Evolutionary conservation across 2,797 vertebrate species (phyloP).

Genomic region (Orestias chungarensis): DNA sequence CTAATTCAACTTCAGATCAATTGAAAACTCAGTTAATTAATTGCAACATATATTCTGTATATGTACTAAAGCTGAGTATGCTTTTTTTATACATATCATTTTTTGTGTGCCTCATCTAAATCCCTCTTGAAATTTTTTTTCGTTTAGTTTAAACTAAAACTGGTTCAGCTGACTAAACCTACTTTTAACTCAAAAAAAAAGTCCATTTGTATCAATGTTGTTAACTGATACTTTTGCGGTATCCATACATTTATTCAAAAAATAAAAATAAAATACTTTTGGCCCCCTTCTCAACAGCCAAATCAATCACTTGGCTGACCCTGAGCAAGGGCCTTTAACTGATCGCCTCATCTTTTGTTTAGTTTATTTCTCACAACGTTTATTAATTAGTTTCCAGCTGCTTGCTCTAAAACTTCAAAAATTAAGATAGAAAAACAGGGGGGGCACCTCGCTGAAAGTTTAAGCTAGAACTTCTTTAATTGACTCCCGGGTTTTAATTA

Average conservation of each 20-base stretch:
- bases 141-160: neutral
- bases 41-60: too few relatives aligned
- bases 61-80: neutral
- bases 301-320: neutral
- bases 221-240: neutral
- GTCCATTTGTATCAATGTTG: neutral
- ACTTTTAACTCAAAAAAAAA: neutral
- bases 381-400: too few relatives aligned
- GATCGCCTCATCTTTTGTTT: too few relatives aligned
- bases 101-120: neutral
- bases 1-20: neutral
- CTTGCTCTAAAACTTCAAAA: neutral
- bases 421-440: neutral
- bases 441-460: slow-evolving; percentile 67
- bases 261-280: neutral
- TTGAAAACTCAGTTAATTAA: neutral
- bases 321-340: neutral
- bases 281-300: neutral
- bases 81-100: neutral
- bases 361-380: too few relatives aligned
- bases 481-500: slow-evolving; percentile 81
- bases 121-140: too few relatives aligned
- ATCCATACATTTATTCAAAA: neutral
- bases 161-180: neutral
- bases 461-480: slow-evolving; percentile 71